A percentile compares a stretch with the other conserved stretches of the same genome.
These are phyloP conservation scores for Nyctibius bracteatus DNA, from an alignment of 2,113 vertebrate genomes.

Conservation along the genomic window DNA sequence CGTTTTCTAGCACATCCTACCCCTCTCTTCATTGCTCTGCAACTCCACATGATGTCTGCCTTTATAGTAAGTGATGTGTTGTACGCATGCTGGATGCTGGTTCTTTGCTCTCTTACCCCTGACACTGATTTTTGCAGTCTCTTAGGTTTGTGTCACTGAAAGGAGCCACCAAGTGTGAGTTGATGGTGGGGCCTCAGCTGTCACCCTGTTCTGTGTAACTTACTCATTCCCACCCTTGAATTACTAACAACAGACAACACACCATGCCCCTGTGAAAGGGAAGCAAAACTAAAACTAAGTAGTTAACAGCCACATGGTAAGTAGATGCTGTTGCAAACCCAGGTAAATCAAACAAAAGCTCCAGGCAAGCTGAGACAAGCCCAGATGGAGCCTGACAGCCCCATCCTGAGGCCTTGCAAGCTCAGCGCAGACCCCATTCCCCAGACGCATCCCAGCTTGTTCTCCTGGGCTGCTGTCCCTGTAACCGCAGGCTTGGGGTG, in stretches of 20 bases:
- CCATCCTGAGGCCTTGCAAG: background rate
- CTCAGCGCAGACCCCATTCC: background rate
- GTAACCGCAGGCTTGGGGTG: background rate
- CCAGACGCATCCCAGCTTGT: background rate
- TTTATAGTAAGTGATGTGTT: no score
- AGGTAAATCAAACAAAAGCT: background rate
- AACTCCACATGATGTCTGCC: background rate
- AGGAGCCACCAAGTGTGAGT: background rate
- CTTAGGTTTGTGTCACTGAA: background rate
- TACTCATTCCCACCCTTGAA: background rate
- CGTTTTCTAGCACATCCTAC: background rate
- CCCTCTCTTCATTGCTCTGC: background rate
- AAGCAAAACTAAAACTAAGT: background rate
- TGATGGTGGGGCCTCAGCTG: background rate
- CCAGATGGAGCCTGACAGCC: background rate
- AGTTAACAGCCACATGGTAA: background rate
- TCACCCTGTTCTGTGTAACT: background rate
- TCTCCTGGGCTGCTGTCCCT: fast-evolving
- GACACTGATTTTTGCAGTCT: background rate
- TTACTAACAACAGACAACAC: background rate
- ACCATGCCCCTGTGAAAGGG: background rate
- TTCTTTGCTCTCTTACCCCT: background rate
- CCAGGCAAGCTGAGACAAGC: background rate
- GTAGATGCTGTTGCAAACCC: background rate
- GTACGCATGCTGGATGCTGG: background rate